phyloP scores from a whole-genome alignment of 2,113 vertebrate genomes.

The Axis porcinus region DNA sequence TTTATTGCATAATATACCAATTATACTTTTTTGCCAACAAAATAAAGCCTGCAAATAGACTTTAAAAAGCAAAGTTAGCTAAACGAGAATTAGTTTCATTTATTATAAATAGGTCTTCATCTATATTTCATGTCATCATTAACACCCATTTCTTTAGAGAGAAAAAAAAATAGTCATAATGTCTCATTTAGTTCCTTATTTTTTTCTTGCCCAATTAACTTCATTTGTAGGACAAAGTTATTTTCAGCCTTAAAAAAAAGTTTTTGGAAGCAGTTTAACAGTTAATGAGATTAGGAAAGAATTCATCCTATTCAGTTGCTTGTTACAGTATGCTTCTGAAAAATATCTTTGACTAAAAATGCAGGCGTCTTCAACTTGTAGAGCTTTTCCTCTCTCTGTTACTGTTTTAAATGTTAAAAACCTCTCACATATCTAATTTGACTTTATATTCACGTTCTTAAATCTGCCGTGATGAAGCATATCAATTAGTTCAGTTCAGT shows the following conservation, averaged over 20 bases:
- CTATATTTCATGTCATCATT: conserved; percentile 45
- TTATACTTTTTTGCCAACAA: conserved; percentile 60
- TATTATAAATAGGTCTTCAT: conserved; percentile 43
- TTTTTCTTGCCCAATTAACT: conserved; percentile 57
- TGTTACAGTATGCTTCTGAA: neutral
- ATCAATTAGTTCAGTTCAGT: neutral
- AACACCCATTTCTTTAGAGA: conserved; percentile 46
- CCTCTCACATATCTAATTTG: neutral
- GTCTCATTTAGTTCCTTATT: conserved; percentile 40
- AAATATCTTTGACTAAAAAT: neutral
- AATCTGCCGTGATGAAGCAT: neutral
- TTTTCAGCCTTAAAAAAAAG: conserved; percentile 3
- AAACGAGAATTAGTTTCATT: conserved; percentile 56
- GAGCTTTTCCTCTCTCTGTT: neutral
- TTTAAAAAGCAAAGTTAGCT: conserved; percentile 46
- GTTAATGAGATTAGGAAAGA: conserved; percentile 11
- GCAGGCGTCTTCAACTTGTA: neutral
- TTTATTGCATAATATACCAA: conserved; percentile 56
- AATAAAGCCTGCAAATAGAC: conserved; percentile 50
- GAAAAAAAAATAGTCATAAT: neutral
- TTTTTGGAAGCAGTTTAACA: conserved; percentile 20
- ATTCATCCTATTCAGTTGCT: neutral
- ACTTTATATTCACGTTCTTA: neutral
- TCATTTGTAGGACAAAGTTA: conserved; percentile 50
- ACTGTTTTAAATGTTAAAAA: neutral